These are phyloP conservation scores for Saccostrea echinata DNA, from an alignment of 1,140 invertebrate genomes.

Conservation along the genomic window DNA sequence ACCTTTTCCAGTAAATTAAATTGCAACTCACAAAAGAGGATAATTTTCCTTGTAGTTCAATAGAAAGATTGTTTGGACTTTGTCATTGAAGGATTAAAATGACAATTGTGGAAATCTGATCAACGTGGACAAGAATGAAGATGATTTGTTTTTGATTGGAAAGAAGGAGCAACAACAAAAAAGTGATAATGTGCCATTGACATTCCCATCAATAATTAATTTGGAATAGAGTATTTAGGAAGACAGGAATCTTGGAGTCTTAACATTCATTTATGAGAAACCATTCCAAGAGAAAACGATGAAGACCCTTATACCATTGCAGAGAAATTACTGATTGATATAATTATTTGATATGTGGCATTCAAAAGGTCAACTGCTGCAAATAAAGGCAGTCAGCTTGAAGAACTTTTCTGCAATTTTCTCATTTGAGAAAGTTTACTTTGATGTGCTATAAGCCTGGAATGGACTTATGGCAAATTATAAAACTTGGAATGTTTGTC, in stretches of 20 bases:
- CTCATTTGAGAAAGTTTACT: not conserved
- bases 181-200: not conserved
- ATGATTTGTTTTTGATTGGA: slow-evolving; percentile 14
- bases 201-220: slow-evolving; percentile 16
- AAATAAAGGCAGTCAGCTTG: not conserved
- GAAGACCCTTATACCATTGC: not conserved
- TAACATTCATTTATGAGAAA: not conserved
- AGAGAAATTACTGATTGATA: not conserved
- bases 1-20: slow-evolving; percentile 16
- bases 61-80: not conserved
- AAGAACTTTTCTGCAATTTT: too few relatives aligned
- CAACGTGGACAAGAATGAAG: not conserved
- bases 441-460: too few relatives aligned
- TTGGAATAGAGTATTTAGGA: not conserved
- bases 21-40: not conserved
- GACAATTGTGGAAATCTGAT: not conserved
- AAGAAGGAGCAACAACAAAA: not conserved
- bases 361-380: not conserved
- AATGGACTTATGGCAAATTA: too few relatives aligned
- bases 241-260: not conserved
- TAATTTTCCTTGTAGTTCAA: not conserved
- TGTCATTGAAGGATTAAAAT: not conserved
- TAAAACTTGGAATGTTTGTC: too few relatives aligned
- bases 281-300: not conserved
- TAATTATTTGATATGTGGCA: not conserved